Conservation (phyloP, 1,140 invertebrate genomes). For the Drosophila setifemur region DNA sequence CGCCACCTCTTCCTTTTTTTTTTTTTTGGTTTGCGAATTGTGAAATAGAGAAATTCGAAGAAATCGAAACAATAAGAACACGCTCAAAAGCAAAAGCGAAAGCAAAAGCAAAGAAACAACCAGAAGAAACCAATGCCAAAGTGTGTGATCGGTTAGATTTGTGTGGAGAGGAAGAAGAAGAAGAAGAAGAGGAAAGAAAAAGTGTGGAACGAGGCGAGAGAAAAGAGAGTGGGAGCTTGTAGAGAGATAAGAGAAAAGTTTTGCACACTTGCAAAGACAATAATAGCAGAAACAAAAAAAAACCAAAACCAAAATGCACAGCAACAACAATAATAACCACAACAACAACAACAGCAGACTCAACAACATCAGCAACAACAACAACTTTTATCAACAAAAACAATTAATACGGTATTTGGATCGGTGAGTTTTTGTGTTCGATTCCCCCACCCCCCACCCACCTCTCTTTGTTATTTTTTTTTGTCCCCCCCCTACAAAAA, state of each 20-base stretch:
- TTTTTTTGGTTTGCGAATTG: slow-evolving; percentile 24
- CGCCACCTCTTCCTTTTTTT: not conserved
- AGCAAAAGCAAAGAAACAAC: slow-evolving; percentile 11
- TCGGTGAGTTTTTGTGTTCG: slow-evolving; percentile 36
- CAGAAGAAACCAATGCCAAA: slow-evolving; percentile 12
- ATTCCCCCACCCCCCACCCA: not conserved
- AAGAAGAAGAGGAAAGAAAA: not conserved
- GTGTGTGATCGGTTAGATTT: slow-evolving; percentile 26
- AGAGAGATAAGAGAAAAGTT: slow-evolving; percentile 24
- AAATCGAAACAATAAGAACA: no score
- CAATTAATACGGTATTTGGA: slow-evolving; percentile 44
- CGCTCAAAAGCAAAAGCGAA: not conserved
- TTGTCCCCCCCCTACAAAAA: no score
- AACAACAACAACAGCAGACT: slow-evolving; percentile 38
- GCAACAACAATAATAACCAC: not conserved
- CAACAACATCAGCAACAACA: slow-evolving; percentile 26
- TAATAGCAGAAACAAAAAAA: not conserved
- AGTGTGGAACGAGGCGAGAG: slow-evolving; percentile 9
- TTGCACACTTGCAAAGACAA: slow-evolving; percentile 10
- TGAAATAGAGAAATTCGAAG: slow-evolving; percentile 33
- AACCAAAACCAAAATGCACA: not conserved
- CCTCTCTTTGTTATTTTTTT: no score
- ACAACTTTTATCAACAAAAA: slow-evolving; percentile 47
- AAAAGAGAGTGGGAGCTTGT: not conserved
- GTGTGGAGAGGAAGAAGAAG: not conserved